These are phyloP conservation scores for Cryptoprocta ferox DNA, from an alignment of 2,797 vertebrate genomes.

Conservation along the genomic window DNA sequence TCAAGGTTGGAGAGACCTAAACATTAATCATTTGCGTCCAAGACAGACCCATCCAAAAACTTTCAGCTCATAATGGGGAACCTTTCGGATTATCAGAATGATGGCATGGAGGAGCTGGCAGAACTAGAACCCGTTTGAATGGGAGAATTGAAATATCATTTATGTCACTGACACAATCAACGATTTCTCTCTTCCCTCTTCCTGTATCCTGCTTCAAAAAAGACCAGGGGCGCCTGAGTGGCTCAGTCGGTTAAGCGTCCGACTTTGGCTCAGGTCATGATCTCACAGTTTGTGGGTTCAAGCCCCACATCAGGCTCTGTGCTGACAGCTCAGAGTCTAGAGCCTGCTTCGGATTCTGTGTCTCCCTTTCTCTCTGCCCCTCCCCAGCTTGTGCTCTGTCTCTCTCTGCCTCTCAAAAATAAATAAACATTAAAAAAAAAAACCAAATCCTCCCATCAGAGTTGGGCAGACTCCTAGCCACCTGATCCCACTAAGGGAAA, in stretches of 20 bases:
- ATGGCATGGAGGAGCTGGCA: background rate
- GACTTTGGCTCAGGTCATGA: too few relatives aligned
- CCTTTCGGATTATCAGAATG: background rate
- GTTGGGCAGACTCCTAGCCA: constrained; percentile 50
- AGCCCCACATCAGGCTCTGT: too few relatives aligned
- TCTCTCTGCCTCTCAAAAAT: too few relatives aligned
- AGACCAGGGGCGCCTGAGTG: background rate
- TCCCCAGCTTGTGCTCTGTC: too few relatives aligned
- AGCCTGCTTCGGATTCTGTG: too few relatives aligned
- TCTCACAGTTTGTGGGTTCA: too few relatives aligned
- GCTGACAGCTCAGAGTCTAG: too few relatives aligned
- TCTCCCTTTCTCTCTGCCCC: too few relatives aligned
- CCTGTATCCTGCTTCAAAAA: constrained; percentile 51
- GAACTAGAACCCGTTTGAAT: background rate
- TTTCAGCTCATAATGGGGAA: background rate
- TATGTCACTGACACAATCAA: constrained; percentile 61
- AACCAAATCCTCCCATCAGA: background rate
- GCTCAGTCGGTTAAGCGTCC: too few relatives aligned
- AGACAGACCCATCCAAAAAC: background rate
- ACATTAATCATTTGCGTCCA: background rate
- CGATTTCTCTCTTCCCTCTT: constrained; percentile 62
- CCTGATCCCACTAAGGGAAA: constrained; percentile 54
- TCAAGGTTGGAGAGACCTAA: background rate
- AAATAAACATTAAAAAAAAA: too few relatives aligned
- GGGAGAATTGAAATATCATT: background rate